Base-by-base conservation (phyloP, 2,113 vertebrate genomes). In the Oenanthe oenanthe region DNA sequence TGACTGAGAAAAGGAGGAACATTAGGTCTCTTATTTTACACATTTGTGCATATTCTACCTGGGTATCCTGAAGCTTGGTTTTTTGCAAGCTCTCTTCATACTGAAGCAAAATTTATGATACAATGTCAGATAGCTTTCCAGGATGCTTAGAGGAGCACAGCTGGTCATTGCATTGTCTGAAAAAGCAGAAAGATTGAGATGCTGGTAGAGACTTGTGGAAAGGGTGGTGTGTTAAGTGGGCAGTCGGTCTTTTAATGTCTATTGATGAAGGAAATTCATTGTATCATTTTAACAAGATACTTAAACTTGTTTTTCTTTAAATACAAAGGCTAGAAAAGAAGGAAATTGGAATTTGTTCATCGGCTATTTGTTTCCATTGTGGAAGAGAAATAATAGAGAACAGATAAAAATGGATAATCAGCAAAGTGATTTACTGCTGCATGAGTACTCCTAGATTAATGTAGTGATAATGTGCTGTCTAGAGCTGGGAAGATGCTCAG, bases 391-490 rank as follows among this genome's bases (percentile, higher is more conserved):
- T 89, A 83, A 90, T 80, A 86, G 56, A 74, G 56, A 91, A 86
- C 21, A 77, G 75, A 88, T 83, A 88, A 92, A 96, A 92, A 96
- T 45, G 63, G 85, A 58, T 90, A 88, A 96, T 94, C 54, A 80
- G 47, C 72, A 22, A 93, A 91, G 72, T 90, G 78, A 77, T 92
- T 96, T 94, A 93, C 67, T 90, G 56, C 48, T 90, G 88, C 79
- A 56, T 62, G 88, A 96, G 85, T 93, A 83, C 67, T 93, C 68
- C 67, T 96, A 80, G 85, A 84, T 95, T 95, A 92, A 95, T 93
- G 85, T 85, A 80, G 75, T 76, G 92, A 81, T 93, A 80, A 95
- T 92, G 67, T 84, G 51, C 68, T 90, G 82, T 80, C n/a, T 92
- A 58, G 75, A 88, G 57, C 63, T 74, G 60, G 63, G 79, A 93